These are phyloP conservation scores for Patella pellucida DNA, from an alignment of 2,888 invertebrate species.

Conservation along the genomic window DNA sequence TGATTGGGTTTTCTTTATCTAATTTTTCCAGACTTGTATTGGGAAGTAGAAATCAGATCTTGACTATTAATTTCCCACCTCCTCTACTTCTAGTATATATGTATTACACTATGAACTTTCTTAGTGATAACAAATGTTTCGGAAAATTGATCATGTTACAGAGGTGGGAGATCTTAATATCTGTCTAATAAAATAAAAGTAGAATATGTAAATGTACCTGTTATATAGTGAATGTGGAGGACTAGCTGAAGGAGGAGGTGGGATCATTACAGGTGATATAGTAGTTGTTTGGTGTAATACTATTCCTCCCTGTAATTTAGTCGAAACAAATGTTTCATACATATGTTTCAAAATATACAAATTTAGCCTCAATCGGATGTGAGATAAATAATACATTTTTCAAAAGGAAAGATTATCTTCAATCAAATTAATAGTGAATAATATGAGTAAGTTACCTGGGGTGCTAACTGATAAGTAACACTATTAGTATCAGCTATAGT, in stretches of 20 bases:
- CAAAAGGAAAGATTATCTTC: too few species aligned
- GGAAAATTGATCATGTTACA: too few species aligned
- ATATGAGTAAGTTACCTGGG: slow-evolving; percentile 46
- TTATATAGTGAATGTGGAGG: slow-evolving; percentile 33
- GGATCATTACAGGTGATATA: slow-evolving; percentile 33
- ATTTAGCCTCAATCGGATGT: background rate
- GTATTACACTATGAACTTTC: too few species aligned
- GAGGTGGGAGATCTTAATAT: too few species aligned
- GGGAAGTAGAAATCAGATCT: too few species aligned
- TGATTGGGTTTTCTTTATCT: too few species aligned
- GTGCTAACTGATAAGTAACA: slow-evolving; percentile 54
- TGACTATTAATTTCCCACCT: too few species aligned
- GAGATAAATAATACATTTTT: background rate
- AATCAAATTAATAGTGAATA: background rate
- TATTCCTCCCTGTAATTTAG: slow-evolving; percentile 36
- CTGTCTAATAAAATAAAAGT: too few species aligned
- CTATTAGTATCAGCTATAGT: slow-evolving; percentile 58
- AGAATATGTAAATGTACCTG: background rate
- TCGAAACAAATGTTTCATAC: background rate
- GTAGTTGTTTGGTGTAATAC: slow-evolving; percentile 35
- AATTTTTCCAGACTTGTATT: too few species aligned
- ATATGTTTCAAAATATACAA: background rate
- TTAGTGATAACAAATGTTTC: too few species aligned
- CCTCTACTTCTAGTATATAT: too few species aligned
- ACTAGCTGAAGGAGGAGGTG: slow-evolving; percentile 39